Evolutionary conservation across 2,113 vertebrate genomes (phyloP), one percentile per base, ranked within the genome.

Genomic region (Xenus cinereus): DNA sequence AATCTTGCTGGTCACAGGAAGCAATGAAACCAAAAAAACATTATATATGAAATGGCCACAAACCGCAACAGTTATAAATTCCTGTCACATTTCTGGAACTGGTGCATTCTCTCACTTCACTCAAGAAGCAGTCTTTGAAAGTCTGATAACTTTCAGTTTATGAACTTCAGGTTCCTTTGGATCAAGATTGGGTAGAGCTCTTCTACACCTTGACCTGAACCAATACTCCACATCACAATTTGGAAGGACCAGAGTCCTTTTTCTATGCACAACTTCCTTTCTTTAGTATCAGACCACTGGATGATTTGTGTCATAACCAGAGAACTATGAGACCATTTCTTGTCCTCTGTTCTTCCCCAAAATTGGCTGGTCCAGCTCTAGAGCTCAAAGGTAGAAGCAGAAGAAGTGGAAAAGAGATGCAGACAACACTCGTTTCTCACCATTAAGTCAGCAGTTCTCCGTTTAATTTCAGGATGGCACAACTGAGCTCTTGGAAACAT

Each of bases 401-500:
- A 84, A 78, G 66, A 50, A n/a, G 41, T 45, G 43, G 50, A 53
- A 67, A 56, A 63, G 37, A 64, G 39, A 68, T 10, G 20, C 46
- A 86, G 37, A 39, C 69, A 88, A 68, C 60, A 63, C 16, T 77
- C 9, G 0, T 60, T 57, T 59, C 82, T 95, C 83, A 92, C 53
- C 45, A 89, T 77, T 92, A 96, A 98, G 87, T 87, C 74, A 93
- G 73, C 80, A 68, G 86, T 84, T 92, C 93, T 95, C 62, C 86
- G 54, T 96, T 92, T 97, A 84, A 84, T 87, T 95, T 95, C 90
- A 96, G 56, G 77, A 95, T 87, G 89, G 50, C 66, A 73, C 33
- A 57, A 30, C 86, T 41, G 87, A 93, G 73, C 95, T 98, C 94
- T 94, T 95, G 79, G 83, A 97, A 97, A 92, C 62, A 41, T 71